Percentiles rank a stretch among this genome's conserved stretches.
Evolutionary conservation across 2,113 vertebrate species (phyloP).

Genomic region (Pterocles burchelli): DNA sequence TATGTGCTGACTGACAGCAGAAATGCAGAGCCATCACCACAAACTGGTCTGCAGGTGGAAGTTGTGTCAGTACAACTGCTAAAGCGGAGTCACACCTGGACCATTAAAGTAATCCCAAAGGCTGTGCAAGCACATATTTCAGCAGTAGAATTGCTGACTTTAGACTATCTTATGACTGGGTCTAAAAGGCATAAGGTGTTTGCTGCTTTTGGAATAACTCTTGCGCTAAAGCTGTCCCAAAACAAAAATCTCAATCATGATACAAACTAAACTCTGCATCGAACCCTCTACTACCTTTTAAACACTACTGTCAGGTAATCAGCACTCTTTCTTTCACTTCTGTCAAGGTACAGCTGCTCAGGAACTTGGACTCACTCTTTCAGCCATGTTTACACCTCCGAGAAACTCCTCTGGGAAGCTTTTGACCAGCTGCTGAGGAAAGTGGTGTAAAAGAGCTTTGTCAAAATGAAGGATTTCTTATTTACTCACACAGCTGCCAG

Average conservation of each 20-base stretch:
- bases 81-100: background rate
- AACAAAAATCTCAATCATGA: background rate
- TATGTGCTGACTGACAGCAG: background rate
- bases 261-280: background rate
- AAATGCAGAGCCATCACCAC: background rate
- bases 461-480: constrained; percentile 2
- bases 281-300: background rate
- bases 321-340: background rate
- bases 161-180: background rate
- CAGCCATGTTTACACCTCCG: background rate
- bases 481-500: background rate
- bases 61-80: background rate
- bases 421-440: background rate
- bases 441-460: background rate
- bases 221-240: background rate
- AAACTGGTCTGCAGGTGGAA: background rate
- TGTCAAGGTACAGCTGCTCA: background rate
- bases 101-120: background rate
- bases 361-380: background rate
- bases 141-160: constrained; percentile 1
- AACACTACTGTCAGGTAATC: background rate
- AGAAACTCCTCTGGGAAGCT: background rate
- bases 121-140: background rate
- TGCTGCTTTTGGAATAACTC: constrained; percentile 1
- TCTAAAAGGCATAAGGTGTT: background rate